Base-by-base conservation (phyloP, 1,140 invertebrate species). In the Cardiocondyla obscurior region DNA sequence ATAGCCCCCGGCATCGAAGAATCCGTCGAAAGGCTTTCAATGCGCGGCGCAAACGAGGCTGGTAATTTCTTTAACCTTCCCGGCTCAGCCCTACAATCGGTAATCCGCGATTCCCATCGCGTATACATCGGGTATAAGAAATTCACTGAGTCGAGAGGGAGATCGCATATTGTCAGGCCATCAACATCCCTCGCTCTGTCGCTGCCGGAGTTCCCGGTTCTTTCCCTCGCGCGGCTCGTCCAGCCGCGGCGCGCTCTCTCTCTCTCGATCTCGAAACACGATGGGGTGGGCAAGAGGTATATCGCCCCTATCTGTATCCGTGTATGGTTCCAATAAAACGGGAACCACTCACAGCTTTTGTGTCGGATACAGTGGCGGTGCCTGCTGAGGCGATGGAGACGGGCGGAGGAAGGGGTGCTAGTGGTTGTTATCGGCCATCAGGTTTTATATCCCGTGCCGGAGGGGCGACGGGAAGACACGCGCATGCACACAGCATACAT, bases 341-440 rank as follows among this genome's bases (percentile, higher is more conserved):
- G 88, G 91, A 94, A 94, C 92, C 93, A 93, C 93, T 94, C 93
- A 90, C 91, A 92, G 92, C 93, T 93, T 94, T 94, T 94, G 93
- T 94, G 91, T 92, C 87, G 90, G 85, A 91, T 93, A 93, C 89
- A 92, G 90, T 92, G 90, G 90, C 91, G 87, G 84, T 90, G 88
- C 84, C 76, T 42, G 74, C 49, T 62, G 58, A 55, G 62, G 39
- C 74, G 58, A 67, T 55, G 30, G 74, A 58, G 70, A 76, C 51
- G n/a, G n/a, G 60, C 64, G 39, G 60, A 65, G 58, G 76, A 62
- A 46, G 86, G 88, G 88, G 89, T 84, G 90, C 92, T 92, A 93
- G 93, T 93, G 93, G 94, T 94, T 94, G 93, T 94, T 94, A 94
- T 94, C 93, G 94, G 93, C 93, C 93, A 94, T 94, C 94, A 93